Evolutionary conservation across 2,113 vertebrate species (phyloP).

Genomic region (Campylomormyrus numenius): DNA sequence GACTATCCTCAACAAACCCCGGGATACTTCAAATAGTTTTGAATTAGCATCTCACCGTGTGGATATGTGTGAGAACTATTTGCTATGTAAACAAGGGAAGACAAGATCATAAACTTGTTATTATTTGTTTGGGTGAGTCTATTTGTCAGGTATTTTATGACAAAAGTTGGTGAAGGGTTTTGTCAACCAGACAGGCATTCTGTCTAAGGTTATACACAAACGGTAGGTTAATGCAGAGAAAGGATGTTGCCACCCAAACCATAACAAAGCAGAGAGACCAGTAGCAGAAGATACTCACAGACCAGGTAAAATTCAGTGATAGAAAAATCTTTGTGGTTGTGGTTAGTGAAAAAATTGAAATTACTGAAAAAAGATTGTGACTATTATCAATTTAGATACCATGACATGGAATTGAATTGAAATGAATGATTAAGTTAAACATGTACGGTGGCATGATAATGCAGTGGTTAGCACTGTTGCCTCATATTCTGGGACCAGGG

Average conservation of each 20-base stretch:
- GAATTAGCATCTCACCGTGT: background rate
- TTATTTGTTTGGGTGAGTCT: background rate
- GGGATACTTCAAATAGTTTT: background rate
- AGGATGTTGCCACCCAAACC: background rate
- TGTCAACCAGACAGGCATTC: background rate
- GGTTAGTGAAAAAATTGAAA: background rate
- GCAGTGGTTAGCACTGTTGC: background rate
- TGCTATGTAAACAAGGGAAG: background rate
- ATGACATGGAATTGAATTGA: background rate
- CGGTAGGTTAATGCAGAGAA: background rate
- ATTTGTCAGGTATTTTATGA: background rate
- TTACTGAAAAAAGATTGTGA: background rate
- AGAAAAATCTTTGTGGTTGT: background rate
- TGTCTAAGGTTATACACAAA: background rate
- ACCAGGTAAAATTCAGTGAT: background rate
- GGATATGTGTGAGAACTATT: background rate
- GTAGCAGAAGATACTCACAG: background rate
- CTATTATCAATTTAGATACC: background rate
- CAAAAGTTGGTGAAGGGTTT: background rate
- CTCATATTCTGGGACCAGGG: background rate
- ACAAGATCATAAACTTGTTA: background rate
- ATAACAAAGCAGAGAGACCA: background rate
- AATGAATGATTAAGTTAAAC: background rate
- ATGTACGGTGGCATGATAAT: background rate
- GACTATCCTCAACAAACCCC: background rate